phyloP scores from a whole-genome alignment of 1,140 invertebrate genomes.

The Myzus persicae region DNA sequence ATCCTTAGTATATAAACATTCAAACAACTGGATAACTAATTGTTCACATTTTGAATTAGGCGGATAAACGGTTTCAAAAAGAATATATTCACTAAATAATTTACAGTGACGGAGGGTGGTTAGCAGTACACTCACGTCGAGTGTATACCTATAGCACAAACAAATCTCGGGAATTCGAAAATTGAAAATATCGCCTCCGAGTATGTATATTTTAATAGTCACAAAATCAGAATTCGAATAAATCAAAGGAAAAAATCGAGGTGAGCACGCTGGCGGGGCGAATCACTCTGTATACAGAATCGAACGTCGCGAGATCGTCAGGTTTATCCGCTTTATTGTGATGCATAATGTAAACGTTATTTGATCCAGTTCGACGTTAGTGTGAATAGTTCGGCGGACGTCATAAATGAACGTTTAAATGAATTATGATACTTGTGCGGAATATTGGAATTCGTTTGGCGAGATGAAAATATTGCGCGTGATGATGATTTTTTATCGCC shows the following conservation, averaged over 20 bases:
- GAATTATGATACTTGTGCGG: not conserved
- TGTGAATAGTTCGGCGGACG: not conserved
- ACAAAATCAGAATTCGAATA: not conserved
- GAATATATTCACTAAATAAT: not conserved
- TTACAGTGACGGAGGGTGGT: not conserved
- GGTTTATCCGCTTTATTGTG: not conserved
- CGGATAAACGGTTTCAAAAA: not conserved
- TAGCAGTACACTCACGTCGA: too few species aligned
- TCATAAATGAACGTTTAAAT: conserved; percentile 16
- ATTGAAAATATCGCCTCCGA: too few species aligned
- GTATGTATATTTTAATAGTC: too few species aligned
- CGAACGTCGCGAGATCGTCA: not conserved
- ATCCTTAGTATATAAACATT: not conserved
- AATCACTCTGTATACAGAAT: not conserved
- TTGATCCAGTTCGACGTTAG: not conserved
- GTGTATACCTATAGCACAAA: not conserved
- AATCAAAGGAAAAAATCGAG: not conserved
- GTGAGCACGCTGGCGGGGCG: not conserved
- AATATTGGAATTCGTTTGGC: not conserved
- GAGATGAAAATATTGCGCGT: not conserved
- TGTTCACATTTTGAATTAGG: not conserved
- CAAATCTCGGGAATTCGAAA: too few species aligned
- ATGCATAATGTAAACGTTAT: not conserved
- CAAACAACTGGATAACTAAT: not conserved
- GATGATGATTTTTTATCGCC: not conserved